Evolutionary conservation across 1,140 invertebrate species (phyloP).

Genomic region (Chironomus tepperi): DNA sequence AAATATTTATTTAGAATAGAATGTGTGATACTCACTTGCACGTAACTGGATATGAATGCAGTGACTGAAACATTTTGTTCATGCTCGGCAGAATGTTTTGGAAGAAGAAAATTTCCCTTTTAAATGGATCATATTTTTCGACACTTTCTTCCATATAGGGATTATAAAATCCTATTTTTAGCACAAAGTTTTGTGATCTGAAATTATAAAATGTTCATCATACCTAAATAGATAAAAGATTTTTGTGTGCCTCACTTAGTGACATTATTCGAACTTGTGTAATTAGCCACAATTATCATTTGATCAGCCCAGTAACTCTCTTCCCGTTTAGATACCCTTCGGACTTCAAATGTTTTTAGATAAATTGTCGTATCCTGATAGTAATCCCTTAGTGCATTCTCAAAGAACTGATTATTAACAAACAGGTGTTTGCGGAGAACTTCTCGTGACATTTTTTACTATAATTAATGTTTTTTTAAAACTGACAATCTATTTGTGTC

Average conservation of each 20-base stretch:
- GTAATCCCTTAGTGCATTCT: not conserved
- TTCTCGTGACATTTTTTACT: not conserved
- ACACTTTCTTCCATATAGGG: slow-evolving; percentile 8
- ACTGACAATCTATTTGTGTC: not conserved
- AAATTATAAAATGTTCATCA: not conserved
- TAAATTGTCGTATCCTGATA: not conserved
- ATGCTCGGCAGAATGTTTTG: not conserved
- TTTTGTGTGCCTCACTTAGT: not conserved
- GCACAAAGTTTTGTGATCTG: not conserved
- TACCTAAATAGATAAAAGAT: not conserved
- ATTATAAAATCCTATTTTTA: slow-evolving; percentile 6
- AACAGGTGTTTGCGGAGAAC: not conserved
- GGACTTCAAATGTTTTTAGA: slow-evolving; percentile 14
- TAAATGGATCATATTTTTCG: slow-evolving; percentile 19
- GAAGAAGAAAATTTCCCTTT: not conserved
- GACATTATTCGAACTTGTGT: not conserved
- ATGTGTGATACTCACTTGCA: not conserved
- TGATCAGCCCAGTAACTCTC: not conserved
- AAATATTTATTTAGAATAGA: not conserved
- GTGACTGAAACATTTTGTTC: not conserved
- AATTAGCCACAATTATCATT: not conserved
- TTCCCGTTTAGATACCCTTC: not conserved
- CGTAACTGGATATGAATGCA: not conserved
- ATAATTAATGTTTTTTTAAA: not conserved
- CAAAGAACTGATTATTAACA: not conserved